Base-by-base conservation (phyloP, 2,888 invertebrate species). In the Mythimna vitellina region DNA sequence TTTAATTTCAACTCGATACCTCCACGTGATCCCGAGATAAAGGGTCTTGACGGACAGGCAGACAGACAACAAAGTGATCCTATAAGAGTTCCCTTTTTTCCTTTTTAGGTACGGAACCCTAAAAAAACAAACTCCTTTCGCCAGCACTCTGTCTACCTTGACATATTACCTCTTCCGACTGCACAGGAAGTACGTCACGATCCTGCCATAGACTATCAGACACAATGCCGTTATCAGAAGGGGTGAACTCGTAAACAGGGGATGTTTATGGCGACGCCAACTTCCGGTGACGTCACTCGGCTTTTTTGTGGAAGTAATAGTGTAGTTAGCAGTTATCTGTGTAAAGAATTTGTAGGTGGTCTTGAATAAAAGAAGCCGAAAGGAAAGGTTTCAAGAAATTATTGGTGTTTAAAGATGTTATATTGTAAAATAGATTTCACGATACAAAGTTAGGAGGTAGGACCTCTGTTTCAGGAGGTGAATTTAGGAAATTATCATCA, bases 101-200 rank as follows among this genome's bases (percentile, higher is more conserved):
- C 25, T 25, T 25, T 25, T 25, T 1, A 25, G 1, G 25, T 25
- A 25, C 1, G 25, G 25, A 25, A 25, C 25, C 25, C 25, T 25
- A 78, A 79, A 78, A 68, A 76, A 79, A 70, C 46, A 68, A 67
- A 69, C 67, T 57, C 38, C 60, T 63, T 69, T 53, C 71, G 54
- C 62, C 56, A 73, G 32, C 64, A 74, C 61, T 72, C 62, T 65
- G 71, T 69, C 70, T 81, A 74, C 63, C 61, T 76, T 75, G 85
- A 83, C 85, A 80, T 82, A 85, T 83, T 77, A 76, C 83, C 70
- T 65, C 74, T 85, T 85, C 85, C 85, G 85, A 70, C 75, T 67
- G 58, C 65, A 70, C 69, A 76, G 85, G 86, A 86, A 83, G 74
- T 65, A 76, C 81, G 80, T 83, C 86, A 76, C 78, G 72, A 74